phyloP scores from a whole-genome alignment of 2,113 vertebrate genomes.

The Echinops telfairi region DNA sequence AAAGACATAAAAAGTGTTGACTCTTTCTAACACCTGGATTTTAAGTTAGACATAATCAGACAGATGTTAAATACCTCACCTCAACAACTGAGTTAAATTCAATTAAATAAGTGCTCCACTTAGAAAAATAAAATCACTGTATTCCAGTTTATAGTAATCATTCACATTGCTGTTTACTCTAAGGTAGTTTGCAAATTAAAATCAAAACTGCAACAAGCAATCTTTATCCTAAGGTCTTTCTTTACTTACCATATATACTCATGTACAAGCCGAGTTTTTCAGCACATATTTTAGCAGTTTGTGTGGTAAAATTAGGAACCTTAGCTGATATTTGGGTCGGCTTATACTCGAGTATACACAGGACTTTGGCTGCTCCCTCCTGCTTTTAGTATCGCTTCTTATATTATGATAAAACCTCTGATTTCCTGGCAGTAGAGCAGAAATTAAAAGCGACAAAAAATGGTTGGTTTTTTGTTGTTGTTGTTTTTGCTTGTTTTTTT shows the following conservation, averaged over 20 bases:
- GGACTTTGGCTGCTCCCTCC: neutral
- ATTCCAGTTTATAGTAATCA: neutral
- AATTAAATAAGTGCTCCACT: slow-evolving; percentile 46
- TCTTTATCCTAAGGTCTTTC: neutral
- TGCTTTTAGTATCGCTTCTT: slow-evolving; percentile 63
- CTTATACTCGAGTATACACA: too few species aligned
- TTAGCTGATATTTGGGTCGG: too few species aligned
- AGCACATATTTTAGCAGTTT: too few species aligned
- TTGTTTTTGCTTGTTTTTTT: slow-evolving; percentile 28
- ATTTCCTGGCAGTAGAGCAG: slow-evolving; percentile 77
- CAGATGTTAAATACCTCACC: slow-evolving; percentile 18
- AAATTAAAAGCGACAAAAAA: slow-evolving; percentile 74
- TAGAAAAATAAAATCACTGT: slow-evolving; percentile 43
- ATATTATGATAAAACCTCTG: slow-evolving; percentile 74
- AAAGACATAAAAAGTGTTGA: neutral
- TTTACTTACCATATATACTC: neutral
- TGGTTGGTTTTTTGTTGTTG: neutral
- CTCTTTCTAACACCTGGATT: neutral
- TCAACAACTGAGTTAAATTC: slow-evolving; percentile 57
- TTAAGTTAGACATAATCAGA: slow-evolving; percentile 48
- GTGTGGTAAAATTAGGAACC: too few species aligned
- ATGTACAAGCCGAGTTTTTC: too few species aligned
- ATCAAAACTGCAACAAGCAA: slow-evolving; percentile 44
- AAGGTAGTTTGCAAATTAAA: slow-evolving; percentile 78
- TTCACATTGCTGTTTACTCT: slow-evolving; percentile 30